A percentile compares a stretch with the other conserved stretches of the same genome.
Conservation (phyloP, 2,888 invertebrate genomes). For the Ptilodon capucinus region DNA sequence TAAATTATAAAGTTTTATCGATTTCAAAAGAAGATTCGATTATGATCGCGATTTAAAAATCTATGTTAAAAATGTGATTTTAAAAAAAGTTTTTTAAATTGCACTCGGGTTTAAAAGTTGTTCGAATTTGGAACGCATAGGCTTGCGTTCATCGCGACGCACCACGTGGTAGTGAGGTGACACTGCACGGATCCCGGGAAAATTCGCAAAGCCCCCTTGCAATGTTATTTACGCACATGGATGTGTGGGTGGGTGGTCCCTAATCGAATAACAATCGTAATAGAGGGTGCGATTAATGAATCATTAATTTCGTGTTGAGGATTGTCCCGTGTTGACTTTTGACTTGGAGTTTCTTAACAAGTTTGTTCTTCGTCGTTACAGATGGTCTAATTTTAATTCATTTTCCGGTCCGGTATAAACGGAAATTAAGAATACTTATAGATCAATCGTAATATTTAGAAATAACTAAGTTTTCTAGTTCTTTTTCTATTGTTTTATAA, state of each 20-base stretch:
- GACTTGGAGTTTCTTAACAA: conserved; percentile 33
- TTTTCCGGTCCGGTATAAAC: neutral
- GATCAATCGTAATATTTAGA: too few species aligned
- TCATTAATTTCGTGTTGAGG: conserved; percentile 64
- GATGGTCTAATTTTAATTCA: neutral
- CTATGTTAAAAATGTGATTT: too few species aligned
- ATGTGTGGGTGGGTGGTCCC: conserved; percentile 48
- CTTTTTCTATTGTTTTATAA: too few species aligned
- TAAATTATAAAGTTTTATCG: conserved; percentile 1
- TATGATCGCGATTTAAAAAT: conserved; percentile 13
- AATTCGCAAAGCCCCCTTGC: conserved; percentile 67
- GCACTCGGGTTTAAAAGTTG: conserved; percentile 24
- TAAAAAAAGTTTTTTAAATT: conserved; percentile 22
- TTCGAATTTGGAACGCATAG: conserved; percentile 62
- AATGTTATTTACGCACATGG: conserved; percentile 40
- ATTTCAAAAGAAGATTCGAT: conserved; percentile 11
- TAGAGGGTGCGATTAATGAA: conserved; percentile 65
- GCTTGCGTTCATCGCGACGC: conserved; percentile 72
- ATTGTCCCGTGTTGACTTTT: conserved; percentile 53
- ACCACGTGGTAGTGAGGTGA: conserved; percentile 73
- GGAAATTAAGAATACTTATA: conserved; percentile 19
- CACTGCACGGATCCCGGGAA: conserved; percentile 61
- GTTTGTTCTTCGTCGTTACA: conserved; percentile 22
- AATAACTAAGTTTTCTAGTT: too few species aligned
- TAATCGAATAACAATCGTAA: conserved; percentile 70